Percentiles rank a stretch among this genome's conserved stretches.
Evolutionary conservation across 1,140 invertebrate genomes (phyloP).

Genomic region (Polypedilum pembai): DNA sequence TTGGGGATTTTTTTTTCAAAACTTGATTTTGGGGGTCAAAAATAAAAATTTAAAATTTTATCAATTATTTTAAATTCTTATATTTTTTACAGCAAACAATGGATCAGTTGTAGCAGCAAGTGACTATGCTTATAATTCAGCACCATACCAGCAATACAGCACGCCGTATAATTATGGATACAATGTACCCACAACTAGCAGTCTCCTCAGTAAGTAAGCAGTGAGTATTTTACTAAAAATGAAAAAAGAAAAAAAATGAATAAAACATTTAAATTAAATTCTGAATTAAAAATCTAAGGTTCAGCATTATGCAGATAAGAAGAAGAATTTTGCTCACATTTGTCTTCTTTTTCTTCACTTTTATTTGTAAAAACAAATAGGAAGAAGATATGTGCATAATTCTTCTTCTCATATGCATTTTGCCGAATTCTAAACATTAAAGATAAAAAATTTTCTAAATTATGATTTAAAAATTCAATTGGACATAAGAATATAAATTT

Average conservation of each 20-base stretch:
- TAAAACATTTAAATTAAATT: background rate
- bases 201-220: conserved; percentile 74
- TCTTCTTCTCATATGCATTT: too few relatives aligned
- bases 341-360: too few relatives aligned
- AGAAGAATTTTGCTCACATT: too few relatives aligned
- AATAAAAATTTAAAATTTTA: too few relatives aligned
- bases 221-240: conserved; percentile 50
- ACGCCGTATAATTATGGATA: conserved; percentile 65
- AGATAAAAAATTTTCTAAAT: too few relatives aligned
- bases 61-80: too few relatives aligned
- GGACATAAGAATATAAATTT: too few relatives aligned
- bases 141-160: conserved; percentile 63
- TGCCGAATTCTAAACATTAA: too few relatives aligned
- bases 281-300: conserved; percentile 24
- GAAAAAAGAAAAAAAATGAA: conserved; percentile 30
- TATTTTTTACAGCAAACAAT: conserved; percentile 49
- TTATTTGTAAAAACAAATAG: too few relatives aligned
- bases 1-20: background rate
- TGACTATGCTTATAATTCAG: conserved; percentile 66
- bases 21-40: conserved; percentile 30
- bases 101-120: conserved; percentile 50
- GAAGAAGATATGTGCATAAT: too few relatives aligned
- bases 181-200: conserved; percentile 55
- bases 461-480: too few relatives aligned
- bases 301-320: too few relatives aligned